phyloP scores from a whole-genome alignment of 2,888 invertebrate species.

The Podotricha telesiphe region DNA sequence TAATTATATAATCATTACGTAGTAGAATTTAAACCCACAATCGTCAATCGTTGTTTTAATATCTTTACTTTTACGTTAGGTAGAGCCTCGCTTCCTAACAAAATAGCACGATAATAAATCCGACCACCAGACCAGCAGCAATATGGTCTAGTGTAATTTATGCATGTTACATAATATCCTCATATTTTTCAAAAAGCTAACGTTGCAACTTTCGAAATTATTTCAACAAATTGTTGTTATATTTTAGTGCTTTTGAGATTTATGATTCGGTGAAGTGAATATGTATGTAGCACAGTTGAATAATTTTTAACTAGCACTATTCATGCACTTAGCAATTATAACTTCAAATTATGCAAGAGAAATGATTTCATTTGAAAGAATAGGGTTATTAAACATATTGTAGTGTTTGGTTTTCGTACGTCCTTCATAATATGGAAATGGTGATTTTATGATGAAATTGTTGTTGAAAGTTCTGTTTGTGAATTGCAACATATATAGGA shows the following conservation, averaged over 20 bases:
- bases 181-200: constrained; percentile 12
- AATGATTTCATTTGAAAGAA: too few relatives aligned
- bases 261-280: not conserved
- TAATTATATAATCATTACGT: too few relatives aligned
- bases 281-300: not conserved
- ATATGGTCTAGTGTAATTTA: constrained; percentile 14
- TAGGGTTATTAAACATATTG: too few relatives aligned
- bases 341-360: too few relatives aligned
- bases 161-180: constrained; percentile 14
- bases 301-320: not conserved
- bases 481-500: too few relatives aligned
- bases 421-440: too few relatives aligned
- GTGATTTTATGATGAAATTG: too few relatives aligned
- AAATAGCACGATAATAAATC: constrained; percentile 17
- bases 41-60: too few relatives aligned
- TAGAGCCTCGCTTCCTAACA: not conserved
- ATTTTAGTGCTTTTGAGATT: not conserved
- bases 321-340: too few relatives aligned
- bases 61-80: not conserved
- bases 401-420: too few relatives aligned
- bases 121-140: constrained; percentile 22
- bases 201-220: constrained; percentile 6
- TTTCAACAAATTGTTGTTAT: constrained; percentile 12
- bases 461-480: too few relatives aligned
- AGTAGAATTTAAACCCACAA: too few relatives aligned